Evolutionary conservation across 2,797 vertebrate species (phyloP).

Genomic region (Cryptoblepharus egeriae): DNA sequence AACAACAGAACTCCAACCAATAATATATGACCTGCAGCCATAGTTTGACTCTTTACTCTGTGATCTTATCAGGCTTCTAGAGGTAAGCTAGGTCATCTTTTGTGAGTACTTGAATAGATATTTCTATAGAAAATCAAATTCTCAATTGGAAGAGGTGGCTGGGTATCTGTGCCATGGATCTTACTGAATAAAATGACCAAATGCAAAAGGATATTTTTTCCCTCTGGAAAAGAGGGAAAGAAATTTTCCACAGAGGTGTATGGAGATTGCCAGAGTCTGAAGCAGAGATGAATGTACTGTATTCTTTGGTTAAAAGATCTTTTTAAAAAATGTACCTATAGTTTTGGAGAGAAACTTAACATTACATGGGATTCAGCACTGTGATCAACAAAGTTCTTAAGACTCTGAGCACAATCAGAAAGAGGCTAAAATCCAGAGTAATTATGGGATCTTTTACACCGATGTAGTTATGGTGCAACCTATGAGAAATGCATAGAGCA

Average conservation of each 20-base stretch:
- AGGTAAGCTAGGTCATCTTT: not conserved
- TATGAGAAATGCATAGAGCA: too few relatives aligned
- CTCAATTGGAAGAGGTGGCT: not conserved
- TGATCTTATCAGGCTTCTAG: not conserved
- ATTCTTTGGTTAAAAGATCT: conserved; percentile 4
- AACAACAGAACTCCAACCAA: not conserved
- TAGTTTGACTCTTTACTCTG: fast-evolving
- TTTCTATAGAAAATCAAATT: not conserved
- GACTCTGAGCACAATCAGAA: too few relatives aligned
- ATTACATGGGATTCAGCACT: not conserved
- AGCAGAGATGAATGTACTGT: fast-evolving
- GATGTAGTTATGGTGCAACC: too few relatives aligned
- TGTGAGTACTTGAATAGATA: not conserved
- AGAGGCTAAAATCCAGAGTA: too few relatives aligned
- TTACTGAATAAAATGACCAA: conserved; percentile 12
- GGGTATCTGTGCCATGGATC: conserved; percentile 15
- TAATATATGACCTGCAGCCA: not conserved
- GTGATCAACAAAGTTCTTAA: not conserved
- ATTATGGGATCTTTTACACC: too few relatives aligned
- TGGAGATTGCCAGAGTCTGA: not conserved
- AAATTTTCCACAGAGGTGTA: not conserved
- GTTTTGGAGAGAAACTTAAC: not conserved
- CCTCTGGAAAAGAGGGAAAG: not conserved
- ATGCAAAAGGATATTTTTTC: not conserved
- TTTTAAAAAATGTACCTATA: too few relatives aligned